Base-by-base conservation (phyloP, 1,140 invertebrate species). In the Piezodorus guildinii region DNA sequence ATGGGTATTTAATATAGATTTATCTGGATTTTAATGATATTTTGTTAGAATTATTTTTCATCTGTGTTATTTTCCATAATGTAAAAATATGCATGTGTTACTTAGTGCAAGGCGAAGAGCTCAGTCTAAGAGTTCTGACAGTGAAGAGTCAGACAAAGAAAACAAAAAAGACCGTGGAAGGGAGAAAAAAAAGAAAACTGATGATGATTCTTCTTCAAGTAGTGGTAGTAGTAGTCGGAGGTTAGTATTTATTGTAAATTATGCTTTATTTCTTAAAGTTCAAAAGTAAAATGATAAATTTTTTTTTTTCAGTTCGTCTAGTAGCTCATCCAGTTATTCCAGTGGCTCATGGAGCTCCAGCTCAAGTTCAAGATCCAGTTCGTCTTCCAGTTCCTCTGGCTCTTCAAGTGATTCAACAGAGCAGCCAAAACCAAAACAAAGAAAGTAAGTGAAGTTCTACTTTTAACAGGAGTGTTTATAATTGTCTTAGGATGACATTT, bases 321-420 rank as follows among this genome's bases (percentile, higher is more conserved):
- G 85, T 70, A 89, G 84, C 83, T 10, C 66, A 67, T 43, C 75
- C 74, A 25, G 81, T 80, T 4, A 81, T 58, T 81, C 80, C 0
- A 79, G 78, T 65, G 80, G 77, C 51, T 79, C 79, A 15, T 77
- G 78, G 39, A 80, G 77, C 65, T 87, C 85, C 0, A 80, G 84
- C 69, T 87, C 85, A 0, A 81, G 81, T 46, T 89, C 86, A 1
- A 85, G 85, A n/a, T 73, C 72, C 9, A 73, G 74, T 52, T 77
- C 75, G 9, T 73, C 72, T 51, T 91, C 86, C 1, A 85, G 82
- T 65, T 86, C 83, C 70, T 84, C 84, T 0, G 79, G 79, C 14
- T 83, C 80, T 62, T 85, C 83, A 0, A 73, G 70, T 63, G 67
- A 69, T 64, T 69, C 69, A 10, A 82, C 81, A 70, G 78, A 80